Evolutionary conservation across 2,113 vertebrate species (phyloP), one percentile per base, ranked within the genome.

Genomic region (Mungos mungo): DNA sequence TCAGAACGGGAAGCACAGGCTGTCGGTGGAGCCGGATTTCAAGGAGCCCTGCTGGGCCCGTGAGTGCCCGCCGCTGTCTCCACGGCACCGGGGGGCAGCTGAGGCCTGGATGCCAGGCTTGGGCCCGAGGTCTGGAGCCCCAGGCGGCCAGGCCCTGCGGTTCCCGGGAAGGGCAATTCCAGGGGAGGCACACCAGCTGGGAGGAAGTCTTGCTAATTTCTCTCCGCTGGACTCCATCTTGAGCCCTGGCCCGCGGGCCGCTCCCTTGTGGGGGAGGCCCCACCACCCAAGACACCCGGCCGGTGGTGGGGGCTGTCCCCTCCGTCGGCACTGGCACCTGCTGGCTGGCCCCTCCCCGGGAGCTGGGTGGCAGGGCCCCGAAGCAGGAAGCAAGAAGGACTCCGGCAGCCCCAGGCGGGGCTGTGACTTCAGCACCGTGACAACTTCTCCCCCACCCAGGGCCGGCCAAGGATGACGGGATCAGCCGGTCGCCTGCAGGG

Each of bases 111-210:
- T 0, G 25, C 57, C 50, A 23, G 13, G 1, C 79, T 65, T 52
- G 2, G 76, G 52, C 38, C 65, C 2, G 15, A 38, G 41, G 4
- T 10, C 45, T 8, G 1, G 60, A 54, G 25, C n/a, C 57, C 27
- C 7, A 0, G 15, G 31, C 5, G 7, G 19, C 65, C 83, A 2
- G 60, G 25, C 25, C 68, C 60, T 0, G 23, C 57, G 6, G 16
- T 33, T 15, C 45, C 89, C 45, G 15, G 60, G 23, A 2, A n/a
- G 38, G 50, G 29, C 1, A 0, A 7, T 23, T 16, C 71, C 14
- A 9, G 41, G 66, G 29, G 29, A 3, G 11, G 21, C 27, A 10
- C n/a, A 12, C 8, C 45, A 31, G 76, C 10, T 0, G 0, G 0
- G 57, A 72, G 29, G 63, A 52, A 47, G 19, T 2, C 14, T 1